Conservation (phyloP, 35 echinoderm and acorn worm species). For the Lytechinus pictus region DNA sequence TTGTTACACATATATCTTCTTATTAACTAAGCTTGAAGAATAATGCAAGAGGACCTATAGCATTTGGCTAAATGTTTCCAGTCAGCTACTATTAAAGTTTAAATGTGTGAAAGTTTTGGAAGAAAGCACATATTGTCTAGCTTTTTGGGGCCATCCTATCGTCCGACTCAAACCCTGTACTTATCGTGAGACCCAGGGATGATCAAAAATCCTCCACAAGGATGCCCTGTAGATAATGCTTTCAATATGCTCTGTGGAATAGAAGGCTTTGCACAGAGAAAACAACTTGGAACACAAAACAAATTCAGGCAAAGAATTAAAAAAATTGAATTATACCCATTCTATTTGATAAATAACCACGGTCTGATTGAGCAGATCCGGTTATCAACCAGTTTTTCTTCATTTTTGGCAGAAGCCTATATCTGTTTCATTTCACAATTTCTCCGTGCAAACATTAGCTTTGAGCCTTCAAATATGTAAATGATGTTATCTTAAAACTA, state of each 20-base stretch:
- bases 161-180: slow-evolving; percentile 36
- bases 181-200: slow-evolving; percentile 45
- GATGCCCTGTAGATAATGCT: not conserved
- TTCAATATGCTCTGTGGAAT: slow-evolving; percentile 46
- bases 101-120: not conserved
- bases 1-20: not conserved
- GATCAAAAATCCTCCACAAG: slow-evolving; percentile 91
- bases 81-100: not conserved
- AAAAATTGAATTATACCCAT: not conserved
- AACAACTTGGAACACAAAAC: slow-evolving; percentile 58
- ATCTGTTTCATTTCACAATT: slow-evolving; percentile 18
- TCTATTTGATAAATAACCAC: not conserved
- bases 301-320: slow-evolving; percentile 6
- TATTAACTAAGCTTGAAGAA: not conserved
- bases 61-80: not conserved
- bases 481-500: slow-evolving; percentile 26
- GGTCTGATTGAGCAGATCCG: not conserved
- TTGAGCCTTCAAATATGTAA: slow-evolving; percentile 26
- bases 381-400: not conserved
- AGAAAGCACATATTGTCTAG: slow-evolving; percentile 4
- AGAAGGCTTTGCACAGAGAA: slow-evolving; percentile 82
- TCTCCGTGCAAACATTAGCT: slow-evolving; percentile 41
- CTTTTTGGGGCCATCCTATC: slow-evolving; percentile 49
- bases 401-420: not conserved
- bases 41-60: not conserved